phyloP scores from a whole-genome alignment of 2,797 vertebrate genomes.

The Hirundo rustica region DNA sequence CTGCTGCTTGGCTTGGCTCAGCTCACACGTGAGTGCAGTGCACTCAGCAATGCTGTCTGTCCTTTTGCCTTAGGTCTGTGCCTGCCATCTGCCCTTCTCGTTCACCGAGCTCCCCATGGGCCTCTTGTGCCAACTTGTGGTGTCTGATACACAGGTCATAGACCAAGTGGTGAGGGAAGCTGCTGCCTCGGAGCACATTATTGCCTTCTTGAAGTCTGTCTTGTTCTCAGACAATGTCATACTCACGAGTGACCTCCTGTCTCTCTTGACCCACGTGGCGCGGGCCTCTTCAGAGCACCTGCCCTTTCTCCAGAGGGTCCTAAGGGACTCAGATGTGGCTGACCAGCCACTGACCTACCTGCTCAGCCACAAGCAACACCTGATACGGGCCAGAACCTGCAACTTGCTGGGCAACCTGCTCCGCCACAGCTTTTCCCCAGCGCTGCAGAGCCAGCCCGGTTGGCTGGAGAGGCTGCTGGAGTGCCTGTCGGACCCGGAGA shows the following conservation, averaged over 20 bases:
- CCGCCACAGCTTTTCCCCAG: slow-evolving; percentile 29
- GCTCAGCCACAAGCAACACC: slow-evolving; percentile 77
- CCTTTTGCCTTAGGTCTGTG: slow-evolving; percentile 80
- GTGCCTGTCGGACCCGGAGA: slow-evolving; percentile 66
- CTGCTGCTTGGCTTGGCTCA: background rate
- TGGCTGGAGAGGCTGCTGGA: slow-evolving; percentile 66
- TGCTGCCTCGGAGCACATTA: background rate
- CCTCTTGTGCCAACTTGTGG: slow-evolving; percentile 84
- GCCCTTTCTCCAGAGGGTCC: slow-evolving; percentile 67
- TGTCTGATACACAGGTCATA: slow-evolving; percentile 74
- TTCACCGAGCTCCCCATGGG: slow-evolving; percentile 84
- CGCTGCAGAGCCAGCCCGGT: slow-evolving; percentile 15
- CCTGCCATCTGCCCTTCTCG: slow-evolving; percentile 68
- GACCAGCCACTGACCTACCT: slow-evolving; percentile 73
- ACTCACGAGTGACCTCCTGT: slow-evolving; percentile 83
- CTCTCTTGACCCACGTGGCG: slow-evolving; percentile 80
- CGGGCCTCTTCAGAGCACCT: slow-evolving; percentile 60
- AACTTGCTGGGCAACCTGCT: slow-evolving; percentile 83
- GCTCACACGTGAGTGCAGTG: rapidly evolving
- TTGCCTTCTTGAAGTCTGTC: slow-evolving; percentile 63
- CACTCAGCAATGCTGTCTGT: background rate
- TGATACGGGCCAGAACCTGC: slow-evolving; percentile 82
- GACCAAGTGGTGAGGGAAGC: slow-evolving; percentile 67
- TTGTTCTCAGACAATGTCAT: slow-evolving; percentile 71
- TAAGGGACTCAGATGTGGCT: slow-evolving; percentile 55